These are phyloP conservation scores for Cladopsammia gracilis DNA, from an alignment of 64 coral and sea anemone species.

Conservation along the genomic window DNA sequence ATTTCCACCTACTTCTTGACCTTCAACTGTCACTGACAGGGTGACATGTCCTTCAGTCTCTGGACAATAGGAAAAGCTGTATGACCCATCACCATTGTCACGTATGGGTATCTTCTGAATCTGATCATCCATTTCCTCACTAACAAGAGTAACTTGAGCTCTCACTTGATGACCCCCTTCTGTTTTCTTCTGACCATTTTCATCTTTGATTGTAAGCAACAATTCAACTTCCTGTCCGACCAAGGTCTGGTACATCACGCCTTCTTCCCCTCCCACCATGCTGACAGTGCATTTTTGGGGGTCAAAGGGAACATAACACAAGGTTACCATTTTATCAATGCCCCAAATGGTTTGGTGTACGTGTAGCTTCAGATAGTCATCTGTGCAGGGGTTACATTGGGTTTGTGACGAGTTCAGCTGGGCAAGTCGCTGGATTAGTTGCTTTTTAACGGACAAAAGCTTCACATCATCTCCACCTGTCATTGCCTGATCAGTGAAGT, in stretches of 20 bases:
- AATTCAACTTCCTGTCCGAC: neutral
- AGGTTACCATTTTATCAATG: neutral
- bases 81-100: neutral
- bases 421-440: neutral
- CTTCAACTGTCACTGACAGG: slow-evolving; percentile 15
- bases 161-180: neutral
- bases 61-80: slow-evolving; percentile 9
- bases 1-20: neutral
- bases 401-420: slow-evolving; percentile 20
- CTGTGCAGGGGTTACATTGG: neutral
- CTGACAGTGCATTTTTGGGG: slow-evolving; percentile 12
- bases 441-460: slow-evolving; percentile 29
- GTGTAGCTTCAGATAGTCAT: neutral
- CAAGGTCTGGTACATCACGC: neutral
- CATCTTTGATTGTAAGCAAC: neutral
- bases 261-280: slow-evolving; percentile 1
- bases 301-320: neutral
- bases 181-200: neutral
- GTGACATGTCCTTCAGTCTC: neutral
- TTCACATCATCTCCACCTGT: slow-evolving; percentile 15
- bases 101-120: neutral
- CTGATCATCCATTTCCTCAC: too few relatives aligned
- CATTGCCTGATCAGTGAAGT: slow-evolving; percentile 12
- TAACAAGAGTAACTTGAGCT: neutral
- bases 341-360: neutral